Evolutionary conservation across 2,797 vertebrate species (phyloP).

Genomic region (Gambelia wislizenii): DNA sequence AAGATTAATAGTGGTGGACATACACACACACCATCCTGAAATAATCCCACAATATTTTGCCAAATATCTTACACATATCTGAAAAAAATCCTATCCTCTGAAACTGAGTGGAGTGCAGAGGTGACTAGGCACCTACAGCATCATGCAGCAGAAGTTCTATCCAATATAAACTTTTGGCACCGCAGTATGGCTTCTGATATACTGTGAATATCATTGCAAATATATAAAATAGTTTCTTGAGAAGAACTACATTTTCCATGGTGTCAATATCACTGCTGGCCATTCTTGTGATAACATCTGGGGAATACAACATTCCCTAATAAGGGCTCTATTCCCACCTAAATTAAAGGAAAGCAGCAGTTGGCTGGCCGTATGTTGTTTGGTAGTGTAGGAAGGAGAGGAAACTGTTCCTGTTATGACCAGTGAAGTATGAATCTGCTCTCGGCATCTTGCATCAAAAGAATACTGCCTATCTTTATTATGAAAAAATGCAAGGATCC

Average conservation of each 20-base stretch:
- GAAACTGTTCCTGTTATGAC: neutral
- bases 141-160: neutral
- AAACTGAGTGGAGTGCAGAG: neutral
- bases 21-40: neutral
- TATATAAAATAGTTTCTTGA: neutral
- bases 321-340: neutral
- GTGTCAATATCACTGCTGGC: neutral
- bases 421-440: neutral
- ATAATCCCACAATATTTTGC: neutral
- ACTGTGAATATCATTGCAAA: neutral
- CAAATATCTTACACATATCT: neutral
- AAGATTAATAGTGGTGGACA: neutral
- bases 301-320: neutral
- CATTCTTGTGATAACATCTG: neutral
- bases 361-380: neutral
- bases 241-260: neutral
- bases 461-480: no score
- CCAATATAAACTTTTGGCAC: neutral
- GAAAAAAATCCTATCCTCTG: neutral
- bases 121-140: neutral
- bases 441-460: no score
- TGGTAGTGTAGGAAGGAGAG: neutral
- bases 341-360: neutral
- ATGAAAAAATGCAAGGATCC: no score
- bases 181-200: neutral